Evolutionary conservation across 2,113 vertebrate species (phyloP).

Genomic region (Xerus inauris): DNA sequence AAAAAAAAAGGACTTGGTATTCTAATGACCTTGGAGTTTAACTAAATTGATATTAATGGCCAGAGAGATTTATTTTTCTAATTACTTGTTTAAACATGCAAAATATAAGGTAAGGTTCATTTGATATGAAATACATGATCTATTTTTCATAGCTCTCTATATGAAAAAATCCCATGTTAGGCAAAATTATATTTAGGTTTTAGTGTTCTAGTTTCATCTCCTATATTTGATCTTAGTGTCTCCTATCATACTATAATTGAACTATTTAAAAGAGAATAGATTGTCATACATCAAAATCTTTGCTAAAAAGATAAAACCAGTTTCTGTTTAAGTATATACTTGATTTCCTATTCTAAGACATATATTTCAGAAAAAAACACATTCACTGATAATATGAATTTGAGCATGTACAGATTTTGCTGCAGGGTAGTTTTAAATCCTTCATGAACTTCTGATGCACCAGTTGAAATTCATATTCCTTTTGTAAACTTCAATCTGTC

Average conservation of each 20-base stretch:
- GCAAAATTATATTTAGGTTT: constrained; percentile 3
- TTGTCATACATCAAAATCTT: background rate
- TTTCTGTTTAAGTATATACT: constrained; percentile 32
- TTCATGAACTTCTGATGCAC: background rate
- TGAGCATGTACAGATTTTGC: background rate
- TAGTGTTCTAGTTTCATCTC: background rate
- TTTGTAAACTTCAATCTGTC: constrained; percentile 17
- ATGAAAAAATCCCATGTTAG: constrained; percentile 38
- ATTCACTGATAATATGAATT: background rate
- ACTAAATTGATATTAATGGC: background rate
- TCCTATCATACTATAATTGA: background rate
- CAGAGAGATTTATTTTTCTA: constrained; percentile 19
- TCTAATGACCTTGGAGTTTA: constrained; percentile 31
- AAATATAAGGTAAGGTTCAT: background rate
- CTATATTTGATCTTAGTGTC: background rate
- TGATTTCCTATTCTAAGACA: background rate
- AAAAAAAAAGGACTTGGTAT: constrained; percentile 16
- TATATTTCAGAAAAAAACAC: background rate
- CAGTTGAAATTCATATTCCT: background rate
- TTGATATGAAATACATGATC: background rate
- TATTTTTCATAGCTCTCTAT: background rate
- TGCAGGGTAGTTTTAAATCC: background rate
- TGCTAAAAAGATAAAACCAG: constrained; percentile 2
- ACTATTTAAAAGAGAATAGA: background rate
- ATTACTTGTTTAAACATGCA: constrained; percentile 49